phyloP scores from a whole-genome alignment of 2,888 invertebrate species.

The Hyppa rectilinea region DNA sequence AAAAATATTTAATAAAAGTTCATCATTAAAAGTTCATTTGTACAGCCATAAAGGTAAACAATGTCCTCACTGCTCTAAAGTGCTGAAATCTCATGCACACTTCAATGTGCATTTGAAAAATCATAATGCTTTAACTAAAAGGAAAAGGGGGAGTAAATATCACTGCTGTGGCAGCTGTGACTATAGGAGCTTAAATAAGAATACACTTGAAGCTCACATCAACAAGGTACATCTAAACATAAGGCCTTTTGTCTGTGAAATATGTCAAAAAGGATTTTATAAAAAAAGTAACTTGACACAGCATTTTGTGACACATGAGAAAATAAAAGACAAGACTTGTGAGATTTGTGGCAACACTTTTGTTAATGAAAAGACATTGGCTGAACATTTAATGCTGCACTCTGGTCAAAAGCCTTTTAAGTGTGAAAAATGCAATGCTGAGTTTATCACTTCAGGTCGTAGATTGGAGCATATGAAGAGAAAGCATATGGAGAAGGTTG shows the following conservation, averaged over 20 bases:
- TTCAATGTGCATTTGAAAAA: slow-evolving; percentile 71
- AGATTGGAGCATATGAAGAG: slow-evolving; percentile 78
- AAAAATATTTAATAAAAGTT: slow-evolving; percentile 66
- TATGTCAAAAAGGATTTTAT: slow-evolving; percentile 79
- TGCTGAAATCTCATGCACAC: slow-evolving; percentile 73
- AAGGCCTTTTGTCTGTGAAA: slow-evolving; percentile 73
- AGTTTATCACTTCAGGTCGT: slow-evolving; percentile 78
- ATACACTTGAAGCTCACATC: slow-evolving; percentile 76
- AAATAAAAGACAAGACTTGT: slow-evolving; percentile 73
- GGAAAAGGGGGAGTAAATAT: slow-evolving; percentile 58
- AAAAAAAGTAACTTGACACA: slow-evolving; percentile 78
- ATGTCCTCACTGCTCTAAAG: slow-evolving; percentile 75
- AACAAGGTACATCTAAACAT: slow-evolving; percentile 77
- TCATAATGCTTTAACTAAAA: slow-evolving; percentile 62
- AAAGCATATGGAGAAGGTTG: slow-evolving; percentile 75
- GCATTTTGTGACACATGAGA: slow-evolving; percentile 72
- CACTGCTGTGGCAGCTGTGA: slow-evolving; percentile 73
- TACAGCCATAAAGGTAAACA: slow-evolving; percentile 69
- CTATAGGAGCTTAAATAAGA: slow-evolving; percentile 74
- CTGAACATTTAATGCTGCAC: slow-evolving; percentile 78
- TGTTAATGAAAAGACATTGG: slow-evolving; percentile 74
- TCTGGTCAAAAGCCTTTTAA: slow-evolving; percentile 74
- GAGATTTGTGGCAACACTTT: slow-evolving; percentile 79
- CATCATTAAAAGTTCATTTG: slow-evolving; percentile 68
- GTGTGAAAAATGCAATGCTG: slow-evolving; percentile 75